A percentile compares a stretch with the other conserved stretches of the same genome.
Conservation (phyloP, 2,113 vertebrate genomes). For the Chloropsis cyanopogon region DNA sequence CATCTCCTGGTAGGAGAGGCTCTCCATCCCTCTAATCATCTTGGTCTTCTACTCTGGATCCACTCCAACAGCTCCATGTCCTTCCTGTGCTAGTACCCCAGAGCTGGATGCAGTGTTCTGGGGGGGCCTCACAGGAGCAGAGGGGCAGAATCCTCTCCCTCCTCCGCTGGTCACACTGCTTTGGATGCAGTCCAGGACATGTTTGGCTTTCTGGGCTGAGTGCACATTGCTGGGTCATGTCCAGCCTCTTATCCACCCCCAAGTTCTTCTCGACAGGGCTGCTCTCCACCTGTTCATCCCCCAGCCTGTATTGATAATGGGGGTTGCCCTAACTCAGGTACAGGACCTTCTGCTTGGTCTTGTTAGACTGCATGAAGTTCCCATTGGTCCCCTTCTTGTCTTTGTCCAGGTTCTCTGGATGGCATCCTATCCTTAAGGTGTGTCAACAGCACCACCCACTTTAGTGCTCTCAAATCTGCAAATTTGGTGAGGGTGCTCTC, state of each 20-base stretch:
- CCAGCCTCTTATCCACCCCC: background rate
- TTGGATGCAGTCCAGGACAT: background rate
- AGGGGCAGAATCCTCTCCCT: background rate
- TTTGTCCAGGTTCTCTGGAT: background rate
- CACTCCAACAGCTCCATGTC: fast-evolving
- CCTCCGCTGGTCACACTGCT: fast-evolving
- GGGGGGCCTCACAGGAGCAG: background rate
- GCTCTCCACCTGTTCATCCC: background rate
- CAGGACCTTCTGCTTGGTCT: background rate
- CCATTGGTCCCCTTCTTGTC: background rate
- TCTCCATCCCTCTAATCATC: too few species aligned
- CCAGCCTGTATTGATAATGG: background rate
- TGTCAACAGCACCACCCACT: background rate
- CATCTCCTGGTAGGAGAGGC: background rate
- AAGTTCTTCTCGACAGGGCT: background rate
- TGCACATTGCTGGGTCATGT: background rate
- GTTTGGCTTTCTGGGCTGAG: background rate
- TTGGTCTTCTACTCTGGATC: background rate
- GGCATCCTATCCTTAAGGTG: background rate
- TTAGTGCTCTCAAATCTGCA: background rate
- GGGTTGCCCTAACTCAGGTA: background rate
- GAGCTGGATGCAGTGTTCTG: background rate
- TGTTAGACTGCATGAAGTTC: background rate
- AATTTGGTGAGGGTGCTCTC: background rate
- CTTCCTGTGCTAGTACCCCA: background rate